Percentiles rank a stretch among this genome's conserved stretches.
Evolutionary conservation across 2,797 vertebrate genomes (phyloP).

Genomic region (Lepidocolaptes lacrymiger): DNA sequence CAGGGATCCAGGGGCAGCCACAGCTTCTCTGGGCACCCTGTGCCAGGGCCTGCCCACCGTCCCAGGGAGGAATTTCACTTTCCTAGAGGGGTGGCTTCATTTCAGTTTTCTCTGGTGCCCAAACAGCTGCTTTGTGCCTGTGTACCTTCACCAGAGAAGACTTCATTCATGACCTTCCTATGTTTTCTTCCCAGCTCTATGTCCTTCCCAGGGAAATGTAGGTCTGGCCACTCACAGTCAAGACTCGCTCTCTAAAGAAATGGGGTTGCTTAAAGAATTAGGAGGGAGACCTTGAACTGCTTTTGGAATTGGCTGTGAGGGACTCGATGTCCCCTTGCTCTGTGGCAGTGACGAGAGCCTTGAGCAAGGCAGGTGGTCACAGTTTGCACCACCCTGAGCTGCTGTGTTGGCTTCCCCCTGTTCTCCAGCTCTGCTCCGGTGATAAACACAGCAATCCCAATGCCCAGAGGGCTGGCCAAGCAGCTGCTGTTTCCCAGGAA

Average conservation of each 20-base stretch:
- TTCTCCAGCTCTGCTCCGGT: rapidly evolving
- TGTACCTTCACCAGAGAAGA: neutral
- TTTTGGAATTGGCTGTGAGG: neutral
- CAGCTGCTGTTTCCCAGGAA: neutral
- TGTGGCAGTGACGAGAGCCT: neutral
- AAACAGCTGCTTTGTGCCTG: neutral
- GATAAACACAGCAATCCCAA: rapidly evolving
- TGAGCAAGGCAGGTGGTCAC: neutral
- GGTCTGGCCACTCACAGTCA: neutral
- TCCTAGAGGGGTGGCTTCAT: neutral
- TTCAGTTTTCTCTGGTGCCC: neutral
- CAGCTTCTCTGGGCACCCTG: neutral
- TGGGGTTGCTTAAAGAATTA: neutral
- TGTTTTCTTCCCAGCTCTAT: neutral
- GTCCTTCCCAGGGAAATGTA: neutral
- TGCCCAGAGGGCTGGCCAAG: neutral
- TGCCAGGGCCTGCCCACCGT: rapidly evolving
- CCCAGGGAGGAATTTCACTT: neutral
- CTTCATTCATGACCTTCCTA: neutral
- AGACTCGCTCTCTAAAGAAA: neutral
- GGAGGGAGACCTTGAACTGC: neutral
- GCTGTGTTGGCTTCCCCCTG: neutral
- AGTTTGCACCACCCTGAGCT: neutral
- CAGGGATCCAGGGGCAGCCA: neutral
- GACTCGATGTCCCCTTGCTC: neutral